Evolutionary conservation across 2,113 vertebrate species (phyloP).

Genomic region (Rhadina sibilatrix): DNA sequence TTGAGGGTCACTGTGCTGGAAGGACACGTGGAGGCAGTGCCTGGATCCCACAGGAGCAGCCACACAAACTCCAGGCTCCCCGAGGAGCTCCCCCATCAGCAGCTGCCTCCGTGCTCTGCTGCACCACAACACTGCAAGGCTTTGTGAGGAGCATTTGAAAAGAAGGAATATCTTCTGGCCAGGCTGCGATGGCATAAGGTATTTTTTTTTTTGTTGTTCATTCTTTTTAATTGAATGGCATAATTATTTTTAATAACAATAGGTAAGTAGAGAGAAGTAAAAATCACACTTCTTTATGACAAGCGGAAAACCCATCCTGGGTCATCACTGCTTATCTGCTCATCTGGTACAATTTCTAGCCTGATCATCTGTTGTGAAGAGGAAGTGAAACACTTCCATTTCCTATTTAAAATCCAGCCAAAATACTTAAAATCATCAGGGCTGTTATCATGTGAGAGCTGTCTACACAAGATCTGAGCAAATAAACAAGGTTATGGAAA

Average conservation of each 20-base stretch:
- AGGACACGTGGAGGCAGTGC: rapidly evolving
- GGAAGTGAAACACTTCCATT: not conserved
- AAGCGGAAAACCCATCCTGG: not conserved
- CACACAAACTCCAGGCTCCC: not conserved
- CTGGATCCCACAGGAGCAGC: not conserved
- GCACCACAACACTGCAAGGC: too few relatives aligned
- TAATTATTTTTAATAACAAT: not conserved
- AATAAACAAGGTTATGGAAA: not conserved
- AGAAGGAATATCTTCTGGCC: not conserved
- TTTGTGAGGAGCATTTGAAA: not conserved
- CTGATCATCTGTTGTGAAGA: not conserved
- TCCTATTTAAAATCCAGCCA: not conserved
- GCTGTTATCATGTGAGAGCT: not conserved
- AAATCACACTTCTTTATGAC: not conserved
- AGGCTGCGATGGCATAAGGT: not conserved
- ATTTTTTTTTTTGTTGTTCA: not conserved
- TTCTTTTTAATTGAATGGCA: not conserved
- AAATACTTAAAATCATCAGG: not conserved
- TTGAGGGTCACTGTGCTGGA: not conserved
- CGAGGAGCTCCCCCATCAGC: not conserved
- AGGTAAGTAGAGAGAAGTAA: not conserved
- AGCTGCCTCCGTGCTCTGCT: not conserved
- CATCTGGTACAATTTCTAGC: not conserved
- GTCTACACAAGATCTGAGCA: not conserved
- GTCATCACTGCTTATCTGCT: not conserved